Conservation (phyloP, 2,888 invertebrate species). For the Danaus chrysippus region DNA sequence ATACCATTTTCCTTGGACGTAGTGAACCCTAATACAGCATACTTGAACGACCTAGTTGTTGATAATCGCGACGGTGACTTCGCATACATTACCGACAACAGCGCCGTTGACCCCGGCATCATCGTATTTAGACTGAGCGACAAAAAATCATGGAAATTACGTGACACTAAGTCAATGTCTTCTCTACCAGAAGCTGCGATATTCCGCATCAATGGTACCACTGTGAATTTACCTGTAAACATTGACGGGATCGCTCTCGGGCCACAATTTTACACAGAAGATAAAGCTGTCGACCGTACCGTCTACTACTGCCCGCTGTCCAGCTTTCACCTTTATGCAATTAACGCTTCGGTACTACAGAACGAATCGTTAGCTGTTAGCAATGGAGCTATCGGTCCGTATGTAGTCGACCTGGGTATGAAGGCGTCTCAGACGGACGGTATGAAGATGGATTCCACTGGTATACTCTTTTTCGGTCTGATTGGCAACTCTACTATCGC, state of each 20-base stretch:
- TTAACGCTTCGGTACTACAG: conserved; percentile 80
- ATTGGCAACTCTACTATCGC: conserved; percentile 84
- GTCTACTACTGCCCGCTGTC: conserved; percentile 85
- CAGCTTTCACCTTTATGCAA: conserved; percentile 82
- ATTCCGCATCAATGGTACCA: conserved; percentile 81
- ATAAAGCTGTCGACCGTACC: conserved; percentile 62
- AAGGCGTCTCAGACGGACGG: conserved; percentile 85
- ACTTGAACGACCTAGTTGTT: conserved; percentile 85
- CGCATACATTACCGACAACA: conserved; percentile 86
- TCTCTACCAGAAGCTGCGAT: conserved; percentile 77
- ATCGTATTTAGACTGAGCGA: conserved; percentile 83
- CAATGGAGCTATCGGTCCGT: conserved; percentile 57
- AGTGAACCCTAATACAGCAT: conserved; percentile 77
- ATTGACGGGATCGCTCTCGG: conserved; percentile 86
- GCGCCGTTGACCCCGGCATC: conserved; percentile 83
- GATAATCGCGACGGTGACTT: conserved; percentile 84
- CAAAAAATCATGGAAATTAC: conserved; percentile 84
- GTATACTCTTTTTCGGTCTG: conserved; percentile 84
- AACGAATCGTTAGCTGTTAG: conserved; percentile 68
- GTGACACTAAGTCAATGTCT: conserved; percentile 81
- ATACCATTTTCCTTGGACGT: conserved; percentile 81
- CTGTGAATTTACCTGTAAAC: conserved; percentile 78
- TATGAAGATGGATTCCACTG: conserved; percentile 86
- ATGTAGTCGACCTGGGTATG: conserved; percentile 79
- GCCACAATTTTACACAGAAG: conserved; percentile 69